Percentiles rank a stretch among this genome's conserved stretches.
Conservation (phyloP, 1,140 invertebrate genomes). For the Drosophila nebulosa region DNA sequence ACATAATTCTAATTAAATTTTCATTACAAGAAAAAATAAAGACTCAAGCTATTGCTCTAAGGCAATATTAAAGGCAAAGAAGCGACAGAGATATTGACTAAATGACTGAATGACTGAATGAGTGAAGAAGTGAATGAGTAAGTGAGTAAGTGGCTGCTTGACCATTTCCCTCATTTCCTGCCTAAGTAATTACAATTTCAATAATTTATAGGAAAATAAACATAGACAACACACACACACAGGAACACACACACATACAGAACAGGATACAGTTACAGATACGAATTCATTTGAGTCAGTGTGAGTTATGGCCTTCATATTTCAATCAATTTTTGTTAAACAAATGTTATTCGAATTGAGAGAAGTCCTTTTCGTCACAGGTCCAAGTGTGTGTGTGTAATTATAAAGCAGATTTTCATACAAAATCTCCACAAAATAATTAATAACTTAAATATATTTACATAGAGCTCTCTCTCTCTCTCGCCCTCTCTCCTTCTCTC, state of each 20-base stretch:
- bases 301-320: conserved; percentile 27
- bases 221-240: conserved; percentile 34
- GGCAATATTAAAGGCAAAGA: not conserved
- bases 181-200: conserved; percentile 75
- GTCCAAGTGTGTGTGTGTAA: conserved; percentile 32
- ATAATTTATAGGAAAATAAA: conserved; percentile 73
- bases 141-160: conserved; percentile 15
- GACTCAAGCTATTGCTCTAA: conserved; percentile 2
- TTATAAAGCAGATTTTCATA: conserved; percentile 37
- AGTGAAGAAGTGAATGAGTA: not conserved
- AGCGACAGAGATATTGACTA: not conserved
- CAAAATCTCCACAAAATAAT: conserved; percentile 66
- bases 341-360: conserved; percentile 62
- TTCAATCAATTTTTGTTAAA: conserved; percentile 67
- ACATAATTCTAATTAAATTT: conserved; percentile 65
- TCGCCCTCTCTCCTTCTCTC: not conserved
- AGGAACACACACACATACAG: no score
- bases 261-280: conserved; percentile 26
- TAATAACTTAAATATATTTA: conserved; percentile 72
- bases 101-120: not conserved
- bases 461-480: conserved; percentile 52
- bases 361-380: not conserved
- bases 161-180: conserved; percentile 47
- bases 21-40: conserved; percentile 42
- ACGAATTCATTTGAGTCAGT: not conserved